These are phyloP conservation scores for Chalcosyrphus nemorum DNA, from an alignment of 2,888 invertebrate genomes.

Conservation along the genomic window DNA sequence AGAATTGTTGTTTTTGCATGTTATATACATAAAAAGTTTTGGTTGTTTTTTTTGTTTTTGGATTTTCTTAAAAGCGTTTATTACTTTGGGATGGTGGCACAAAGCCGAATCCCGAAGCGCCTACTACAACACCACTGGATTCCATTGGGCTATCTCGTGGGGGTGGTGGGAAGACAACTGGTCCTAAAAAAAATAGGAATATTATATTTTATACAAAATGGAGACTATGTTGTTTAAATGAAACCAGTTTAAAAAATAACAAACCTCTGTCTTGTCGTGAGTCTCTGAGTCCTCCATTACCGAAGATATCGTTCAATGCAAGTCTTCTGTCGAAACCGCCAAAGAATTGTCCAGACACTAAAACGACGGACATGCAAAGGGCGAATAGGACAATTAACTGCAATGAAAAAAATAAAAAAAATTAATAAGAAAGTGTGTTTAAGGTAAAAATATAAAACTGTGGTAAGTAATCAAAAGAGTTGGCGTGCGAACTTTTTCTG, in stretches of 20 bases:
- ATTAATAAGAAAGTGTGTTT: not conserved
- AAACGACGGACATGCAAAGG: conserved; percentile 78
- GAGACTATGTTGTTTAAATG: not conserved
- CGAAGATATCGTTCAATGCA: conserved; percentile 74
- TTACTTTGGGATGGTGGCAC: conserved; percentile 85
- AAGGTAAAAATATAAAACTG: not conserved
- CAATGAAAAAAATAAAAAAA: conserved; percentile 70
- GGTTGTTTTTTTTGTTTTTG: conserved; percentile 1
- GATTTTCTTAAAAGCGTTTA: conserved; percentile 45
- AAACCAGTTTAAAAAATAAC: conserved; percentile 1
- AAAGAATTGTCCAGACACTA: conserved; percentile 80
- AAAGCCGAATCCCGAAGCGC: conserved; percentile 93
- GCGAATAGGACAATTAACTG: conserved; percentile 79
- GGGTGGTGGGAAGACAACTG: conserved; percentile 90
- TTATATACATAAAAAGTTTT: conserved; percentile 36
- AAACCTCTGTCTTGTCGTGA: conserved; percentile 81
- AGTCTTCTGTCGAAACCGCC: conserved; percentile 77
- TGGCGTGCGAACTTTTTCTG: no score
- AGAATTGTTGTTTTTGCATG: not conserved
- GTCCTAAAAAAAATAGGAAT: conserved; percentile 84
- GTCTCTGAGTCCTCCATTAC: conserved; percentile 78
- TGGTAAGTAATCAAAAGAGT: not conserved
- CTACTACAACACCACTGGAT: conserved; percentile 91
- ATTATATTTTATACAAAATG: conserved; percentile 10
- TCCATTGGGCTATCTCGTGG: conserved; percentile 87